Conservation (phyloP, 64 coral and sea anemone species). For the Acropora tenuis region DNA sequence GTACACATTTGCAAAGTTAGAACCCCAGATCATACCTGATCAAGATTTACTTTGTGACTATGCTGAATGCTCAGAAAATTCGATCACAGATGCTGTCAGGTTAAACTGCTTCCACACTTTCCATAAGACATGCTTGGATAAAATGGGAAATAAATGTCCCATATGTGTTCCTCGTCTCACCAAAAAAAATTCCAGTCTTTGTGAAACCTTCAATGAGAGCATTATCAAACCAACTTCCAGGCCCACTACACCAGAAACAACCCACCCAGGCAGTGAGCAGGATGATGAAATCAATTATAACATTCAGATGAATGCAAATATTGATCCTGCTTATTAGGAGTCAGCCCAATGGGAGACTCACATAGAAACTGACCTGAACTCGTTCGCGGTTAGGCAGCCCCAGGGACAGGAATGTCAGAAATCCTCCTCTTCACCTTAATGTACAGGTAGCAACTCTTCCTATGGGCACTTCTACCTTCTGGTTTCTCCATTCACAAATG, state of each 20-base stretch:
- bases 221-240: conserved; percentile 6
- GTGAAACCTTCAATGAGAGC: conserved; percentile 1
- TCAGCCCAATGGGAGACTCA: neutral
- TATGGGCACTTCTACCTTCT: conserved; percentile 19
- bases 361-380: neutral
- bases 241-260: neutral
- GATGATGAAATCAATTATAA: neutral
- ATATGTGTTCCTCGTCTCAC: too few species aligned
- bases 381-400: too few species aligned
- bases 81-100: too few species aligned
- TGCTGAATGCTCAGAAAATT: too few species aligned
- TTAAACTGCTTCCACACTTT: too few species aligned
- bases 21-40: too few species aligned
- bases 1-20: too few species aligned
- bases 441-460: conserved; percentile 16
- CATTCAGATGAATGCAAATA: neutral
- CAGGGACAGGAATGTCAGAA: neutral
- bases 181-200: neutral
- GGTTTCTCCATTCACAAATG: conserved; percentile 30
- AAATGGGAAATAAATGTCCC: too few species aligned
- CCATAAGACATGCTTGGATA: too few species aligned
- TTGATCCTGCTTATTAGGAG: neutral
- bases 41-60: too few species aligned
- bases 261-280: too few species aligned
- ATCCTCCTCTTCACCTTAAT: conserved; percentile 41